These are phyloP conservation scores for Campylomormyrus numenius DNA, from an alignment of 2,113 vertebrate species.

Conservation along the genomic window DNA sequence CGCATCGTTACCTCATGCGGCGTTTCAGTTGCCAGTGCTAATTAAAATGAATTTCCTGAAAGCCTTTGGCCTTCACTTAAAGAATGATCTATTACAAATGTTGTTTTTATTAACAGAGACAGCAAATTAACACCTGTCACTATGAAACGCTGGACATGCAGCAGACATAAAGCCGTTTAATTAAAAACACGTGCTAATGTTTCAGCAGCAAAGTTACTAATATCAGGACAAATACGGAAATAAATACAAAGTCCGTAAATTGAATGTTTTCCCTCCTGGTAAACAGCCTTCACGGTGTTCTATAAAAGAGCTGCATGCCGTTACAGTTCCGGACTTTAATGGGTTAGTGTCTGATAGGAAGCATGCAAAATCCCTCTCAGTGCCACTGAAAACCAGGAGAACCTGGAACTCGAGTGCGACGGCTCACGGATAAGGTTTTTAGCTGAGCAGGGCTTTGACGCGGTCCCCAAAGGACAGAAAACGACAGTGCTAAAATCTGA, in stretches of 20 bases:
- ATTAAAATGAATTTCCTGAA: not conserved
- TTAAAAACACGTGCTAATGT: not conserved
- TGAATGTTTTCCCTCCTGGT: not conserved
- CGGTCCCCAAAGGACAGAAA: constrained; percentile 63
- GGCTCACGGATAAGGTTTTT: not conserved
- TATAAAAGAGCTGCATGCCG: not conserved
- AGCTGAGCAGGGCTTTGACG: not conserved
- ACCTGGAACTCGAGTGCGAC: not conserved
- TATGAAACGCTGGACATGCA: not conserved
- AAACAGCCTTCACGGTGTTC: not conserved
- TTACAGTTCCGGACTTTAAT: not conserved
- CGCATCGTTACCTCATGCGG: not conserved
- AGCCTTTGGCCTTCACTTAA: not conserved
- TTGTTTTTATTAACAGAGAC: not conserved
- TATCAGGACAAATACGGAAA: not conserved
- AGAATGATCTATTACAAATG: not conserved
- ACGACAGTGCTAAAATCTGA: constrained; percentile 43
- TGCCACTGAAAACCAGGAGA: not conserved
- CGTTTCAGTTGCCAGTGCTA: not conserved
- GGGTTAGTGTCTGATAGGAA: not conserved
- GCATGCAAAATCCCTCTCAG: not conserved
- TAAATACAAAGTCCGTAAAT: not conserved
- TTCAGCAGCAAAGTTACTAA: not conserved
- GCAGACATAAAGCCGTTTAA: not conserved
- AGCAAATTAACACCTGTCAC: not conserved